Evolutionary conservation across 2,113 vertebrate species (phyloP).

Genomic region (Toxostoma redivivum): DNA sequence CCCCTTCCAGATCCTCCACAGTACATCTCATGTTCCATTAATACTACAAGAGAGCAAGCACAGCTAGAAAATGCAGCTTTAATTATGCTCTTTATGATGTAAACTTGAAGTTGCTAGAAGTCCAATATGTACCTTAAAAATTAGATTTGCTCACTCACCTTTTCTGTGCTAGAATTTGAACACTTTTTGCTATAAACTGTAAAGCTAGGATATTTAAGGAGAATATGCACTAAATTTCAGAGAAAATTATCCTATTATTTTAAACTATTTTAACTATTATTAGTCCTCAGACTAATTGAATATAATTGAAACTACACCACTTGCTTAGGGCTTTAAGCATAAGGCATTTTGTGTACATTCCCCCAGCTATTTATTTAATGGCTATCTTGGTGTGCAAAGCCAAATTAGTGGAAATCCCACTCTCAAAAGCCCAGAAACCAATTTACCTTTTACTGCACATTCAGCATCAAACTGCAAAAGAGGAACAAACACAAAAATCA

Average conservation of each 20-base stretch:
- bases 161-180: not conserved
- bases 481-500: constrained; percentile 5
- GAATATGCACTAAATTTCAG: not conserved
- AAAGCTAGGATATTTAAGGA: not conserved
- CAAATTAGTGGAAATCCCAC: not conserved
- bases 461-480: constrained; percentile 17
- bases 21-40: not conserved
- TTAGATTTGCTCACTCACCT: not conserved
- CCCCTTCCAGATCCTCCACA: not conserved
- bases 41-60: not conserved
- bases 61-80: not conserved
- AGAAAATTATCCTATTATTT: not conserved
- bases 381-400: not conserved
- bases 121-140: not conserved
- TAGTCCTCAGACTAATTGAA: not conserved
- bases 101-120: not conserved
- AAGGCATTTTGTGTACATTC: constrained; percentile 35
- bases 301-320: not conserved
- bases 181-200: not conserved
- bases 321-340: constrained; percentile 8
- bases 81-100: not conserved
- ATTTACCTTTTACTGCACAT: constrained; percentile 43
- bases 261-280: not conserved
- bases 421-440: not conserved
- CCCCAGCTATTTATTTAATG: not conserved